phyloP scores from a whole-genome alignment of 1,140 invertebrate genomes.

The Scaptomyza graminum region DNA sequence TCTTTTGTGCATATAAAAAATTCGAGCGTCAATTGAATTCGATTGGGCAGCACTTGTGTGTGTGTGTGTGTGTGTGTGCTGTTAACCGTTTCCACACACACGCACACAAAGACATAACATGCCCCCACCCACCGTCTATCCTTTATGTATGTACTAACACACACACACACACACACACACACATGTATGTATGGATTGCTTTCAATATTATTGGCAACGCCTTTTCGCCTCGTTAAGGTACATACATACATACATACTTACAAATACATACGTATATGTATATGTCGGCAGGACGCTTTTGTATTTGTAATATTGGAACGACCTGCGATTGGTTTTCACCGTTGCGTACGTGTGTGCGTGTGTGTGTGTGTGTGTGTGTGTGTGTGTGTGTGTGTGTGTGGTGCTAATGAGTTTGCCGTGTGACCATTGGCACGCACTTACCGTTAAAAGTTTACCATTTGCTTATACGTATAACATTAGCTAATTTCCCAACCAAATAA shows the following conservation, averaged over 20 bases:
- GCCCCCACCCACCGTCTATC: too few species aligned
- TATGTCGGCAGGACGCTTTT: slow-evolving; percentile 17
- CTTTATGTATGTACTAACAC: slow-evolving; percentile 27
- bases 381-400: not conserved
- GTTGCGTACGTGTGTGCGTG: slow-evolving; percentile 18
- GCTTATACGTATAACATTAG: too few species aligned
- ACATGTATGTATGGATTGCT: slow-evolving; percentile 32
- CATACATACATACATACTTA: too few species aligned
- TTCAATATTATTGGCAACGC: slow-evolving; percentile 55
- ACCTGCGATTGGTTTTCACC: slow-evolving; percentile 48
- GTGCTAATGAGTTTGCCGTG: slow-evolving; percentile 12
- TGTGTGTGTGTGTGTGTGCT: slow-evolving; percentile 38
- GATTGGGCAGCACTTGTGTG: slow-evolving; percentile 64
- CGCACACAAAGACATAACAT: slow-evolving; percentile 21
- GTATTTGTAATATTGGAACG: slow-evolving; percentile 48
- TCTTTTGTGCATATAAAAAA: slow-evolving; percentile 70
- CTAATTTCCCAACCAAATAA: too few species aligned
- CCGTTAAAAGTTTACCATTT: not conserved
- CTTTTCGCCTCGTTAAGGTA: slow-evolving; percentile 25
- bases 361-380: not conserved
- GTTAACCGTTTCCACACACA: slow-evolving; percentile 73
- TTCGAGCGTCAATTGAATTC: slow-evolving; percentile 84
- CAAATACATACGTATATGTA: slow-evolving; percentile 2
- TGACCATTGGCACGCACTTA: slow-evolving; percentile 25
- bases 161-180: not conserved